A percentile compares a stretch with the other conserved stretches of the same genome.
These are phyloP conservation scores for Zoanthus gigantus DNA, from an alignment of 92 coral and sea anemone species.

Conservation along the genomic window DNA sequence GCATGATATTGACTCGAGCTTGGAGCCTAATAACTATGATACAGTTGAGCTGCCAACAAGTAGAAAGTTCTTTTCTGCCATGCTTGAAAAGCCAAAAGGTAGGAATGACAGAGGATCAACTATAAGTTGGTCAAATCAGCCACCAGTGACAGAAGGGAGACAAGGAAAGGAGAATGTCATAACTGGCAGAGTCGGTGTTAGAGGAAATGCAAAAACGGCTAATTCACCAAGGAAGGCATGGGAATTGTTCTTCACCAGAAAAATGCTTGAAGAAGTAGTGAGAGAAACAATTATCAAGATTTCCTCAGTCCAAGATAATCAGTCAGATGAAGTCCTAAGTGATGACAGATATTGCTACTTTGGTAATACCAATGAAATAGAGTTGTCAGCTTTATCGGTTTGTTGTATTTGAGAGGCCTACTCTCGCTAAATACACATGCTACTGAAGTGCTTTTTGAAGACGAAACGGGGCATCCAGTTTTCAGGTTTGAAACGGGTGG, in stretches of 20 bases:
- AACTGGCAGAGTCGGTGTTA: neutral
- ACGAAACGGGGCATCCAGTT: constrained; percentile 2
- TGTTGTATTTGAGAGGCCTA: constrained; percentile 18
- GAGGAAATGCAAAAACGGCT: neutral
- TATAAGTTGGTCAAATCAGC: constrained; percentile 6
- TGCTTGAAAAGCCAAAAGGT: constrained; percentile 33
- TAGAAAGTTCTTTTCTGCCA: neutral
- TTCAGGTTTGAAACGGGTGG: constrained; percentile 64
- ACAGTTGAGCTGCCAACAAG: neutral
- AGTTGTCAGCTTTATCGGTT: constrained; percentile 12
- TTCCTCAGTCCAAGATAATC: neutral
- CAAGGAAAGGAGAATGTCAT: neutral
- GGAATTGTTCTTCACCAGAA: constrained; percentile 11
- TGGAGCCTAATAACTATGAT: neutral
- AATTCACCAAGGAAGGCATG: neutral
- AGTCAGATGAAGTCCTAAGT: neutral
- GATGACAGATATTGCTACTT: constrained; percentile 15
- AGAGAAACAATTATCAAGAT: neutral
- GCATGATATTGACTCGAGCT: neutral
- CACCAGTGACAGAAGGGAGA: constrained; percentile 12
- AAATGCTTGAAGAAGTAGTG: neutral
- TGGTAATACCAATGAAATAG: neutral
- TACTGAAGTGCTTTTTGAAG: neutral
- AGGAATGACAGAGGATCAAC: neutral
- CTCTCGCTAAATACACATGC: constrained; percentile 1